Evolutionary conservation across 2,888 invertebrate species (phyloP).

Genomic region (Pachydiplax longipennis): DNA sequence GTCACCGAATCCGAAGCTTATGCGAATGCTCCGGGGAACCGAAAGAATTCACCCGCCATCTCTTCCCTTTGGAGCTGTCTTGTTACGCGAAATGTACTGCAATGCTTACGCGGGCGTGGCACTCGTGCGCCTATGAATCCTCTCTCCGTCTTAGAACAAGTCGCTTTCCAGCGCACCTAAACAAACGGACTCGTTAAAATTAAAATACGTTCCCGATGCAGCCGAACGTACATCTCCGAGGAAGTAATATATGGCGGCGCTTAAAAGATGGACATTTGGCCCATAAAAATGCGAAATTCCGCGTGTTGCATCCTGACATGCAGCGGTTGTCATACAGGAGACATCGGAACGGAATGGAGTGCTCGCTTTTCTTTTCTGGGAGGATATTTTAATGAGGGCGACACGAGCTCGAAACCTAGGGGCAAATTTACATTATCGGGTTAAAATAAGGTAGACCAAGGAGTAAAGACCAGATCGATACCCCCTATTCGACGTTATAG

Average conservation of each 20-base stretch:
- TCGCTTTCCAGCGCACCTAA: not conserved
- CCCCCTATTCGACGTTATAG: too few species aligned
- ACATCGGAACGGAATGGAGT: not conserved
- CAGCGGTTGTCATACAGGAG: not conserved
- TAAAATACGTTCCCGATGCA: slow-evolving; percentile 7
- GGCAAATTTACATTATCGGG: too few species aligned
- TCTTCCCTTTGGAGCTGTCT: not conserved
- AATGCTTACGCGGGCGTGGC: not conserved
- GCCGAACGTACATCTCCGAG: too few species aligned
- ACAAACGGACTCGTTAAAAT: slow-evolving; percentile 7
- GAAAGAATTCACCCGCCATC: not conserved
- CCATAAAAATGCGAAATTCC: not conserved
- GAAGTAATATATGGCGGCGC: not conserved
- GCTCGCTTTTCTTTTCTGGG: too few species aligned
- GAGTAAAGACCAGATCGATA: too few species aligned
- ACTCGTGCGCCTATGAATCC: not conserved
- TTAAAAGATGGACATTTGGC: not conserved
- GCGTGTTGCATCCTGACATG: not conserved
- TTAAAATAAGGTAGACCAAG: too few species aligned
- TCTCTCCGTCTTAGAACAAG: not conserved
- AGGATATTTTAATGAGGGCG: too few species aligned
- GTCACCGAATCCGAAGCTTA: not conserved
- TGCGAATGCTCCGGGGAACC: not conserved
- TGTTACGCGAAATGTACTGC: not conserved
- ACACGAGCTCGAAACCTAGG: too few species aligned